Conservation (phyloP, 2,797 vertebrate species). For the Crenichthys baileyi region DNA sequence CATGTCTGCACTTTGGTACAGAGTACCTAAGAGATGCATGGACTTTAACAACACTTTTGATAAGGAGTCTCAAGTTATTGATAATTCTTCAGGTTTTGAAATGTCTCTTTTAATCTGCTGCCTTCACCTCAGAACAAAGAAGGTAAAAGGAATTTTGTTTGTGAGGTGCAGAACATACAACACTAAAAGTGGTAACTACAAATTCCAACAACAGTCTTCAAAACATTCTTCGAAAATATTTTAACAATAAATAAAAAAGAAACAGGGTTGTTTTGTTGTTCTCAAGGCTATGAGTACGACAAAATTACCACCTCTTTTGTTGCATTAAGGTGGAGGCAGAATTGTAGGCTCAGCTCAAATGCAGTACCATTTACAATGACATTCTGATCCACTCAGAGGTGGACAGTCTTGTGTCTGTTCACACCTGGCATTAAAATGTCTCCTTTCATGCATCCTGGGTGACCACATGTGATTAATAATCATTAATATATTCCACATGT, state of each 20-base stretch:
- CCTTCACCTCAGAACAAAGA: not conserved
- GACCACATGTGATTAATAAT: too few species aligned
- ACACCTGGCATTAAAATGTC: too few species aligned
- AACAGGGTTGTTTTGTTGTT: not conserved
- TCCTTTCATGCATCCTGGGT: too few species aligned
- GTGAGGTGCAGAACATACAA: not conserved
- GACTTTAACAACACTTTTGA: not conserved
- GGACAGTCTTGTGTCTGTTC: too few species aligned
- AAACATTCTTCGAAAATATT: not conserved
- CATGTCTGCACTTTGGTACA: not conserved
- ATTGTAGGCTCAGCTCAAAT: not conserved
- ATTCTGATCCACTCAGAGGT: too few species aligned
- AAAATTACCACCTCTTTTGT: not conserved
- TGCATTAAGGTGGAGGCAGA: not conserved
- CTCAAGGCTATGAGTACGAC: slow-evolving; percentile 1
- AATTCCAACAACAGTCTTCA: slow-evolving; percentile 9
- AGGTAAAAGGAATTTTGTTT: slow-evolving; percentile 13
- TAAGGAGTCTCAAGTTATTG: not conserved
- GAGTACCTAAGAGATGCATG: not conserved
- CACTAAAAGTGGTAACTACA: not conserved
- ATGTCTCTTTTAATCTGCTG: slow-evolving; percentile 1
- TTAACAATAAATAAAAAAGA: not conserved
- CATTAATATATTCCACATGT: not conserved
- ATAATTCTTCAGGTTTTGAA: not conserved
- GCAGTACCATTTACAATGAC: too few species aligned